These are phyloP conservation scores for Cichladusa arquata DNA, from an alignment of 2,113 vertebrate species.

Conservation along the genomic window DNA sequence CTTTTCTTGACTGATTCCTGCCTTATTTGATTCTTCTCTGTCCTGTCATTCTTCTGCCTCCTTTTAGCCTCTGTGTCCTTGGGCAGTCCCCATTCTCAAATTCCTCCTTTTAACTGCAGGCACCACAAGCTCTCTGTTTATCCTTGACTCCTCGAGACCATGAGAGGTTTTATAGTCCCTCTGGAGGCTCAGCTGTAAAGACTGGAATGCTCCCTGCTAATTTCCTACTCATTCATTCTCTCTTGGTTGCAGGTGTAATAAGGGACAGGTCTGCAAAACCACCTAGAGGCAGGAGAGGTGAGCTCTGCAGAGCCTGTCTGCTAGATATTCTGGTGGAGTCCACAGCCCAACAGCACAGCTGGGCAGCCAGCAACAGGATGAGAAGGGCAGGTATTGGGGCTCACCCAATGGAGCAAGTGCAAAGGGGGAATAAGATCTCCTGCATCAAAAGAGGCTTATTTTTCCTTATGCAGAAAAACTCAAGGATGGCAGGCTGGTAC, in stretches of 20 bases:
- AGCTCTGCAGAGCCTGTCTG: background rate
- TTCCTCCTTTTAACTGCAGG: background rate
- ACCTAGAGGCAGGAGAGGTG: background rate
- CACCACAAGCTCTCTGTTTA: background rate
- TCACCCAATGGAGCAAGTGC: background rate
- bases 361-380: background rate
- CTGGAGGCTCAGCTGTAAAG: constrained; percentile 2
- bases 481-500: background rate
- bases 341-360: background rate
- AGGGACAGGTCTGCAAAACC: background rate
- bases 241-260: background rate
- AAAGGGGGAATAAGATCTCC: background rate
- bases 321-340: background rate
- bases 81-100: background rate
- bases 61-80: background rate
- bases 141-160: background rate
- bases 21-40: background rate
- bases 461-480: background rate
- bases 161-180: constrained; percentile 11
- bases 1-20: background rate
- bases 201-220: background rate
- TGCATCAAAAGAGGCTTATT: background rate
- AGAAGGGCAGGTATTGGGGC: background rate
- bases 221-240: background rate
- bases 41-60: background rate